phyloP scores from a whole-genome alignment of 2,888 invertebrate genomes.

The Adelognathus sp. region DNA sequence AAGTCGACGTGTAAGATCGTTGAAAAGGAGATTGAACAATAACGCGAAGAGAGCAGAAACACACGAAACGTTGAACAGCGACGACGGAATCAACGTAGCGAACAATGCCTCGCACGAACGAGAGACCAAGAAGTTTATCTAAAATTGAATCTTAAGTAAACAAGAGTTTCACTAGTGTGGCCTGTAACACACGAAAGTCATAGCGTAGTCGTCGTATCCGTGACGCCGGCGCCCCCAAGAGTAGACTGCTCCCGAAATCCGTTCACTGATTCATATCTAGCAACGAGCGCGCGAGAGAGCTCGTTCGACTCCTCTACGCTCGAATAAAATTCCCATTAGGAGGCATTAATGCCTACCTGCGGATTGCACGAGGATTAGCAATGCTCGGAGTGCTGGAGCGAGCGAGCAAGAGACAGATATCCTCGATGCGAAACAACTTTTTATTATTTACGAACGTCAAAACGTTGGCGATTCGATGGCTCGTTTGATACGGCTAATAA shows the following conservation, averaged over 20 bases:
- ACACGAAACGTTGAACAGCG: constrained; percentile 12
- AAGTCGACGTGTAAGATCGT: neutral
- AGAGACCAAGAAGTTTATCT: constrained; percentile 60
- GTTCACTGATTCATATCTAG: constrained; percentile 28
- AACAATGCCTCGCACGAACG: constrained; percentile 42
- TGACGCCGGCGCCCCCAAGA: constrained; percentile 42
- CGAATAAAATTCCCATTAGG: constrained; percentile 49
- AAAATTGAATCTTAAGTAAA: constrained; percentile 68
- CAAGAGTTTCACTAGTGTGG: constrained; percentile 48
- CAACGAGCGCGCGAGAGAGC: constrained; percentile 4
- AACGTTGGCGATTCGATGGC: constrained; percentile 30
- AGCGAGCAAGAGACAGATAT: neutral
- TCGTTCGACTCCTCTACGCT: neutral
- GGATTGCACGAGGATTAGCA: constrained; percentile 20
- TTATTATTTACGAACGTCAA: constrained; percentile 22
- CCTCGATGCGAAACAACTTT: constrained; percentile 7
- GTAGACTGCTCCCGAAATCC: constrained; percentile 21
- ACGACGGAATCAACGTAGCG: constrained; percentile 51
- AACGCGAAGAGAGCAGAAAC: neutral
- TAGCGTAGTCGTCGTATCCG: constrained; percentile 8
- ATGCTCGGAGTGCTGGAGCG: neutral
- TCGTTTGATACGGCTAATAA: constrained; percentile 43
- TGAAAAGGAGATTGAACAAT: neutral
- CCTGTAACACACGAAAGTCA: constrained; percentile 2
- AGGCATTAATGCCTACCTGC: constrained; percentile 28